Evolutionary conservation across 2,797 vertebrate genomes (phyloP).

Genomic region (Halcyon badia): DNA sequence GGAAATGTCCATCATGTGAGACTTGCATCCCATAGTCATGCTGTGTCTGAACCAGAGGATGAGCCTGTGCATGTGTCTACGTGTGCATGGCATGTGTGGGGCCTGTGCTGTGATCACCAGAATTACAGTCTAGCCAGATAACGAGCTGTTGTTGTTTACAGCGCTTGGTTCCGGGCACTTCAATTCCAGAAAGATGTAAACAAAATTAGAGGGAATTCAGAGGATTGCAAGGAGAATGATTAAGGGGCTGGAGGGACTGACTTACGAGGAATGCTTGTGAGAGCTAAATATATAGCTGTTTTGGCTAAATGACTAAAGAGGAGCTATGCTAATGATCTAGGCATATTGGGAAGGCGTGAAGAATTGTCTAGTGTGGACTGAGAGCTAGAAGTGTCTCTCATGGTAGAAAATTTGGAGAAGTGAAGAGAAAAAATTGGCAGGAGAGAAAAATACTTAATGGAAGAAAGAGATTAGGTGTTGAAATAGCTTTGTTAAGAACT

Average conservation of each 20-base stretch:
- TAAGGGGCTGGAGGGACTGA: conserved; percentile 73
- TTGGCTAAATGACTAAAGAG: conserved; percentile 66
- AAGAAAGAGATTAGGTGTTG: not conserved
- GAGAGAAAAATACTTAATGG: not conserved
- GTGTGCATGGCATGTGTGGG: not conserved
- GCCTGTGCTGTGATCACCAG: conserved; percentile 26
- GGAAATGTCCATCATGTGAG: fast-evolving
- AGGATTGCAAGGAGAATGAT: conserved; percentile 75
- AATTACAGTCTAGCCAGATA: conserved; percentile 75
- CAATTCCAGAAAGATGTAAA: conserved; percentile 77
- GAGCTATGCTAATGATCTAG: conserved; percentile 64
- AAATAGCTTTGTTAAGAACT: conserved; percentile 36
- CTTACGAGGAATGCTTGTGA: conserved; percentile 69
- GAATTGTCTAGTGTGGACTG: conserved; percentile 46
- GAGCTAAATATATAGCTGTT: conserved; percentile 66
- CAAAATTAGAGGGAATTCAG: conserved; percentile 79
- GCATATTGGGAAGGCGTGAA: conserved; percentile 28
- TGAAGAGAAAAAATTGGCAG: not conserved
- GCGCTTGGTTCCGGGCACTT: conserved; percentile 68
- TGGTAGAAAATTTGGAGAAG: not conserved
- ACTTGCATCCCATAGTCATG: fast-evolving
- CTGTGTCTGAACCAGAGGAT: fast-evolving
- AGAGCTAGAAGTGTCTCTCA: not conserved
- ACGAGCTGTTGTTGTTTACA: conserved; percentile 74
- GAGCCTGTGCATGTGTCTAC: not conserved